Conservation (phyloP, 2,888 invertebrate species). For the Petrolisthes manimaculis region DNA sequence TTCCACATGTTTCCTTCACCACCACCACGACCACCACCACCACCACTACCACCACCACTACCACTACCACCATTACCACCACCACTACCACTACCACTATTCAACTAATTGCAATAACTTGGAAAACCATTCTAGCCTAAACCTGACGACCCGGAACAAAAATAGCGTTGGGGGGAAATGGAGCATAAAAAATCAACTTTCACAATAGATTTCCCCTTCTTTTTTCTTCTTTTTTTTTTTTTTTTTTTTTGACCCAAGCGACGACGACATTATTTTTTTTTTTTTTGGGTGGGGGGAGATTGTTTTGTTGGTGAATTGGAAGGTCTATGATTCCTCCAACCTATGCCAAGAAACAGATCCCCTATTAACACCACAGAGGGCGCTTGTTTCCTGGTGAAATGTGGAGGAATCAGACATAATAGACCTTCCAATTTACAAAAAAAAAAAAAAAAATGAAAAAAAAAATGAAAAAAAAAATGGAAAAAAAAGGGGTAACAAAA, state of each 20-base stretch:
- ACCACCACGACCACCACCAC: no score
- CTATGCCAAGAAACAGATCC: no score
- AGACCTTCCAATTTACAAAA: background rate
- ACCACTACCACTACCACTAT: background rate
- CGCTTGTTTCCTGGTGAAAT: no score
- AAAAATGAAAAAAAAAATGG: background rate
- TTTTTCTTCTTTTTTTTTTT: background rate
- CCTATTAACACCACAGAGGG: no score
- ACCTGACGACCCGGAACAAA: background rate
- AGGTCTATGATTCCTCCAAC: no score
- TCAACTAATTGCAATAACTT: no score
- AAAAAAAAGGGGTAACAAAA: background rate
- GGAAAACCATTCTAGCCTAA: no score
- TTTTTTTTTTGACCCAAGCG: background rate
- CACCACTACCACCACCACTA: background rate
- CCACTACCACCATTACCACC: background rate
- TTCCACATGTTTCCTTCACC: no score
- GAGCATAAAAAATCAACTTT: constrained; percentile 16
- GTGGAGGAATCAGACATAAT: no score
- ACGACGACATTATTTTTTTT: background rate
- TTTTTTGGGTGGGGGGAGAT: background rate
- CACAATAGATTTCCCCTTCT: background rate
- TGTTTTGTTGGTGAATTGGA: background rate
- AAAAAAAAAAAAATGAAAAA: background rate
- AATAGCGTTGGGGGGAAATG: background rate